Evolutionary conservation across 2,113 vertebrate species (phyloP).

Genomic region (Bombycilla garrulus): DNA sequence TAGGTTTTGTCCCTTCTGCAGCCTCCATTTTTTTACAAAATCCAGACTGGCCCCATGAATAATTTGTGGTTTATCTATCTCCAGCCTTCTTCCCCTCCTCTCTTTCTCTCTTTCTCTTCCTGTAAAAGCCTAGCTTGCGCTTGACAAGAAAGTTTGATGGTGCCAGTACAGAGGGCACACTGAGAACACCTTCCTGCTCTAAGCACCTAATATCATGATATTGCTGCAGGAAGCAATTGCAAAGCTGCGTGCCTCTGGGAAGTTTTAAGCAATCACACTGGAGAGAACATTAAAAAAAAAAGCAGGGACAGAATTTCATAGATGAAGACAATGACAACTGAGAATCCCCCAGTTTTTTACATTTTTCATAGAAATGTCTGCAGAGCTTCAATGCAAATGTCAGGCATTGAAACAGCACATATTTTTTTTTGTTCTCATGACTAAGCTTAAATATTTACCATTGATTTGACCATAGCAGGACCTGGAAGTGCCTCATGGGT

Average conservation of each 20-base stretch:
- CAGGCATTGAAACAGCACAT: not conserved
- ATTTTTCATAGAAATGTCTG: not conserved
- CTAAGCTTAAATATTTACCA: not conserved
- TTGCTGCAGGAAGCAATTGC: not conserved
- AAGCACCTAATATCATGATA: not conserved
- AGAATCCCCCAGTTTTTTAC: not conserved
- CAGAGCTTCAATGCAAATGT: not conserved
- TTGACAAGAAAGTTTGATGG: not conserved
- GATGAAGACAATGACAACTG: not conserved
- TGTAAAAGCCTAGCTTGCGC: not conserved
- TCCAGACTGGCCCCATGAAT: not conserved
- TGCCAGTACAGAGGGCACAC: not conserved
- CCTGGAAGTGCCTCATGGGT: not conserved
- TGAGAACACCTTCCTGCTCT: not conserved
- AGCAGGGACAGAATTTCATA: not conserved
- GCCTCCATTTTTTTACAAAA: not conserved
- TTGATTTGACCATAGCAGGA: not conserved
- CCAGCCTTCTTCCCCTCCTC: not conserved
- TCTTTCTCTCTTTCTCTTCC: not conserved
- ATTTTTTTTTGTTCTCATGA: not conserved
- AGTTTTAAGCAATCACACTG: not conserved
- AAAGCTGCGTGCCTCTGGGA: not conserved
- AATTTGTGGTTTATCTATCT: not conserved
- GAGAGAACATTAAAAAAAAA: not conserved
- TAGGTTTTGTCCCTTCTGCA: not conserved